Evolutionary conservation across 2,113 vertebrate genomes (phyloP).

Genomic region (Vombatus ursinus): DNA sequence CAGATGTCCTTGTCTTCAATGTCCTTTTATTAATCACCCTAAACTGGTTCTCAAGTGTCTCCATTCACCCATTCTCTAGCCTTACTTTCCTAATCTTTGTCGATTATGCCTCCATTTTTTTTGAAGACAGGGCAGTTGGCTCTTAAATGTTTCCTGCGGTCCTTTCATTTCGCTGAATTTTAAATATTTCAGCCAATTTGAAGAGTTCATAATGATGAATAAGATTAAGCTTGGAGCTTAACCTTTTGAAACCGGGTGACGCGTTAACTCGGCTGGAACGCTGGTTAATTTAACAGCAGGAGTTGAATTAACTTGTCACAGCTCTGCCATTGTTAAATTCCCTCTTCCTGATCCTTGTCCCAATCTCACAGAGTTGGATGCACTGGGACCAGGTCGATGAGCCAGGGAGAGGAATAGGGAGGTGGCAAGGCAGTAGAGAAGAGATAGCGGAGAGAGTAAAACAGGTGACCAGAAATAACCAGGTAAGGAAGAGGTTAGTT

Average conservation of each 20-base stretch:
- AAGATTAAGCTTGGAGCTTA: constrained; percentile 83
- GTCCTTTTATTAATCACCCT: constrained; percentile 78
- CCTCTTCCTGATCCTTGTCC: constrained; percentile 70
- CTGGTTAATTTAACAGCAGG: constrained; percentile 83
- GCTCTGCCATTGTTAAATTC: constrained; percentile 79
- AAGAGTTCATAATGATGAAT: constrained; percentile 83
- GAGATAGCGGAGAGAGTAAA: not conserved
- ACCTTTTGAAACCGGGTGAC: constrained; percentile 82
- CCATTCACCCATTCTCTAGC: constrained; percentile 74
- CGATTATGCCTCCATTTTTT: constrained; percentile 79
- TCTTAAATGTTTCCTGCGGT: constrained; percentile 79
- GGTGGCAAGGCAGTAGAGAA: not conserved
- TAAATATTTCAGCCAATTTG: constrained; percentile 83
- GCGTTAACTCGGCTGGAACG: constrained; percentile 82
- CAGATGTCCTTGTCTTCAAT: constrained; percentile 76
- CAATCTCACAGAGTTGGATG: constrained; percentile 56
- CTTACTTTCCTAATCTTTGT: constrained; percentile 79
- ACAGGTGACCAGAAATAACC: constrained; percentile 4
- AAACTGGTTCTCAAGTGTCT: constrained; percentile 75
- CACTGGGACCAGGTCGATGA: constrained; percentile 66
- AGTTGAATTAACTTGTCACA: constrained; percentile 82
- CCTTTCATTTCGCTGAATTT: constrained; percentile 81
- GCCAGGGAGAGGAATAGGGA: constrained; percentile 10
- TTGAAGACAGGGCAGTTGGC: constrained; percentile 76
- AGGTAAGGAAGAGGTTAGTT: not conserved